Base-by-base conservation (phyloP, 2,113 vertebrate genomes). In the Ginglymostoma cirratum region DNA sequence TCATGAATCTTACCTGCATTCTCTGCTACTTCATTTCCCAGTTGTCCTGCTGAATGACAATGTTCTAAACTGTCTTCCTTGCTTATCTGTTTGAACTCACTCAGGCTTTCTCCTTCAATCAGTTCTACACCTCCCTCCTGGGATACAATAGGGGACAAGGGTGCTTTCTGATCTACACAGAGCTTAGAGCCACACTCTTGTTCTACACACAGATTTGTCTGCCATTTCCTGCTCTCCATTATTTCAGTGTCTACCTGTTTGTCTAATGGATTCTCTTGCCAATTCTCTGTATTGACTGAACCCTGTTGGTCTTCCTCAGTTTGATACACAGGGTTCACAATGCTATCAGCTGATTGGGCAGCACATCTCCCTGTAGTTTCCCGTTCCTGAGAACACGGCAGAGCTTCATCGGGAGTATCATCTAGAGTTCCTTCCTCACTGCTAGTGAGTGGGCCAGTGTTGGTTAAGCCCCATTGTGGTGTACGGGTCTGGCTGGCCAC, bases 401-500 rank as follows among this genome's bases (percentile, higher is more conserved):
- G 96, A 89, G 95, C 96, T 67, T 96, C 96, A 96, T 97, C 96
- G 95, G 4, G 92, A 96, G 97, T 96, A 96, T 76, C 14, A 21
- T 96, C 97, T 95, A 97, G 96, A 78, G 96, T 96, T 38, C 97
- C 96, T 95, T 98, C 97, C 97, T 98, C 96, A 96, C 97, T 98
- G 97, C 97, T 90, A 97, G 93, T 97, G 95, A 97, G 96, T 97
- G 97, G 96, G 96, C 97, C 98, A 98, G 98, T 97, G 96, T 98
- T 98, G 24, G 38, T 52, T 96, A 98, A 98, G 30, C 97, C 98
- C 98, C 98, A 98, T 97, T 96, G 97, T 0, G 97, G 97, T 45
- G 96, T 96, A 52, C 97, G 98, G 83, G 97, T 96, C 3, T 96
- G 66, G 96, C 97, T 96, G 96, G 97, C 97, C 98, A 98, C 98